Conservation (phyloP, 2,888 invertebrate species). For the Brachyptera putata region DNA sequence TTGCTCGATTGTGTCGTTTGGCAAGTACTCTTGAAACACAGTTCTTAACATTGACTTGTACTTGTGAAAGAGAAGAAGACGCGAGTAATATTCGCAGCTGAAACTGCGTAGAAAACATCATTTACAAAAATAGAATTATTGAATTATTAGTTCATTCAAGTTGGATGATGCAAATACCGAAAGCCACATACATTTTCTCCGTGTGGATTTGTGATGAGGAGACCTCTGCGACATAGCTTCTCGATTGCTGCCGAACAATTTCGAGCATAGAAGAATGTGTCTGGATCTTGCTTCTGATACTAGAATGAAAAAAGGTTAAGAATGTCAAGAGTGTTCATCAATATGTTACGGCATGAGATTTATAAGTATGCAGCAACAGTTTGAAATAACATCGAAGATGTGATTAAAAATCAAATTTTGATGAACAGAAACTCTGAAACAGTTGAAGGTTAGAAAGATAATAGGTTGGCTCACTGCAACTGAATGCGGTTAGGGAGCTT, state of each 20-base stretch:
- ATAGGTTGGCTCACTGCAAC: too few species aligned
- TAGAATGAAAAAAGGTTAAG: not conserved
- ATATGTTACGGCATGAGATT: too few species aligned
- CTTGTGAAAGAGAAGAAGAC: constrained; percentile 7
- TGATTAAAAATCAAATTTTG: too few species aligned
- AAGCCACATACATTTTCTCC: too few species aligned
- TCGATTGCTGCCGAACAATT: constrained; percentile 20
- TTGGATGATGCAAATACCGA: not conserved
- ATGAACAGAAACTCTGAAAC: too few species aligned
- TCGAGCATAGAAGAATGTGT: not conserved
- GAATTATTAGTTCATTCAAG: not conserved
- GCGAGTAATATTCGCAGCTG: constrained; percentile 6
- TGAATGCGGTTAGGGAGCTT: too few species aligned
- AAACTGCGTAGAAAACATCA: constrained; percentile 10
- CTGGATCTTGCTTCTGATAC: not conserved
- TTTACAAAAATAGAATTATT: not conserved
- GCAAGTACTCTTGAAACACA: not conserved
- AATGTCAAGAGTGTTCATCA: not conserved
- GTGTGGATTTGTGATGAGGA: constrained; percentile 1
- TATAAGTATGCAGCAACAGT: too few species aligned
- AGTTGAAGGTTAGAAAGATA: too few species aligned
- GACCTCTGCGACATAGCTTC: not conserved
- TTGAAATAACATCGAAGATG: not conserved
- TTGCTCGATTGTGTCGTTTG: constrained; percentile 13
- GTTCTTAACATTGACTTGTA: constrained; percentile 9